Evolutionary conservation across 2,888 invertebrate species (phyloP).

Genomic region (Standfussiana lucernea): DNA sequence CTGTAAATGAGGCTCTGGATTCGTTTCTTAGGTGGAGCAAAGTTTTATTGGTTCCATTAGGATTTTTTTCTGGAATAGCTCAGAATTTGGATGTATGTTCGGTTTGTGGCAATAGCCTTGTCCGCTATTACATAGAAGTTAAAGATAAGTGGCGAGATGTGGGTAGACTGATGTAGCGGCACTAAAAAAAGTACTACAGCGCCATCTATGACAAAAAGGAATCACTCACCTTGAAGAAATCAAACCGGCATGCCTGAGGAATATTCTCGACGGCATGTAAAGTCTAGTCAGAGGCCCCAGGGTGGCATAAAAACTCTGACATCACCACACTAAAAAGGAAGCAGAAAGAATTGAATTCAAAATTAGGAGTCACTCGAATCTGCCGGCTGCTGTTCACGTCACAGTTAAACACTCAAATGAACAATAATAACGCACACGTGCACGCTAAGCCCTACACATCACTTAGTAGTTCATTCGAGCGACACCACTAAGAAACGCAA

Average conservation of each 20-base stretch:
- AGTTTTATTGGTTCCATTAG: neutral
- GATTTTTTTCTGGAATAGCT: neutral
- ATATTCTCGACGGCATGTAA: too few species aligned
- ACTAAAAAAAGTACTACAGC: too few species aligned
- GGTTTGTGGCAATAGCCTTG: neutral
- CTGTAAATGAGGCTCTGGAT: neutral
- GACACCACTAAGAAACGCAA: neutral
- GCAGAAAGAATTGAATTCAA: too few species aligned
- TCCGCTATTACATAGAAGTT: neutral
- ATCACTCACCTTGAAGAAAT: too few species aligned
- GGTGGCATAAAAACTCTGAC: too few species aligned
- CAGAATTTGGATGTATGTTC: neutral
- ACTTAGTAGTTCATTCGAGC: constrained; percentile 13
- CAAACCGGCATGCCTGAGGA: too few species aligned
- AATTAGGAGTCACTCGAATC: too few species aligned
- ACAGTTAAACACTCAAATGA: neutral
- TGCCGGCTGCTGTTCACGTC: neutral
- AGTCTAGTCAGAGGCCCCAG: too few species aligned
- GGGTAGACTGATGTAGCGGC: too few species aligned
- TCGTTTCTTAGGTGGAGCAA: neutral
- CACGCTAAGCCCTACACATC: neutral
- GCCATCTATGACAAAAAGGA: too few species aligned
- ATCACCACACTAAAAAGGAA: too few species aligned
- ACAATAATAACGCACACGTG: neutral
- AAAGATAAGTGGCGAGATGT: neutral